Percentiles rank a stretch among this genome's conserved stretches.
These are phyloP conservation scores for Junonia oenone DNA, from an alignment of 2,888 invertebrate genomes.

Conservation along the genomic window DNA sequence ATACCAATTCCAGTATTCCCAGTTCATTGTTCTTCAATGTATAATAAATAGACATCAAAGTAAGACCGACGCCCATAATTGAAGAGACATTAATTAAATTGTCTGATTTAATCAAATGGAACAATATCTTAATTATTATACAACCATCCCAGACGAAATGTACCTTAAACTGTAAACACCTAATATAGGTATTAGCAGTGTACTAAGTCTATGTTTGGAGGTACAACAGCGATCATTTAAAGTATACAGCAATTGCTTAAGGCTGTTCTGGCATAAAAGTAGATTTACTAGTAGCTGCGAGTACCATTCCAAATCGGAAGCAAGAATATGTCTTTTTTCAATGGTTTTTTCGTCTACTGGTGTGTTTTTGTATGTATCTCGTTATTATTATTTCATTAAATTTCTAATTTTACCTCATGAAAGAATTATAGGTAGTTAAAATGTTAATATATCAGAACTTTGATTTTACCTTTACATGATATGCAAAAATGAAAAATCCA, in stretches of 20 bases:
- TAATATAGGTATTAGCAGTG: conserved; percentile 2
- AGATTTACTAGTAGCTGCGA: too few species aligned
- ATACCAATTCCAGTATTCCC: neutral
- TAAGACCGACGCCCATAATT: conserved; percentile 42
- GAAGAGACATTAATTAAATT: conserved; percentile 41
- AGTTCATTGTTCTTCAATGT: neutral
- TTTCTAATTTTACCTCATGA: too few species aligned
- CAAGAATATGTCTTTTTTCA: too few species aligned
- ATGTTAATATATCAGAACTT: too few species aligned
- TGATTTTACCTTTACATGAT: too few species aligned
- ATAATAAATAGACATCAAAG: conserved; percentile 33
- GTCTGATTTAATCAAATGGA: conserved; percentile 48
- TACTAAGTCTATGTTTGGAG: neutral
- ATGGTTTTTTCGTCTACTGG: too few species aligned
- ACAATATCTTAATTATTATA: conserved; percentile 62
- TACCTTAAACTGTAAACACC: conserved; percentile 13
- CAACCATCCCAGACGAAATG: conserved; percentile 37
- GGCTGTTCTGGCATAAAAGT: neutral
- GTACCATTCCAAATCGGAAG: too few species aligned
- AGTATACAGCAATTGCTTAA: neutral
- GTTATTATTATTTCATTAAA: too few species aligned
- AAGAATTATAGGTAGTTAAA: too few species aligned
- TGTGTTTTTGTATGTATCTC: too few species aligned
- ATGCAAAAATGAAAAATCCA: too few species aligned
- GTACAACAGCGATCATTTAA: neutral